Evolutionary conservation across 2,797 vertebrate genomes (phyloP).

Genomic region (Chelon labrosus): DNA sequence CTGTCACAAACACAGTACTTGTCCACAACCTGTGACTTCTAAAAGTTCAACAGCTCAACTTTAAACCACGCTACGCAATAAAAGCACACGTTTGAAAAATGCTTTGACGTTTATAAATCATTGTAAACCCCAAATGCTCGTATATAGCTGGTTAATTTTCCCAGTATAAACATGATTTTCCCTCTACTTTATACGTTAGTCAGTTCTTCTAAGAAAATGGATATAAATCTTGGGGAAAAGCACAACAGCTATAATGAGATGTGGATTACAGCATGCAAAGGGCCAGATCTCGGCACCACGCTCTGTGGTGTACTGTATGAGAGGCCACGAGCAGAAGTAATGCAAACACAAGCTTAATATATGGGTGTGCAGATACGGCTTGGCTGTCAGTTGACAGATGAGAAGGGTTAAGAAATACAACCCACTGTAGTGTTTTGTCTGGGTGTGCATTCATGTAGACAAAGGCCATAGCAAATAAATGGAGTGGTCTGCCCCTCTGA

Average conservation of each 20-base stretch:
- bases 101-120: constrained; percentile 24
- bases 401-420: constrained; percentile 42
- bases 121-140: background rate
- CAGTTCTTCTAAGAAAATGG: constrained; percentile 44
- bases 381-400: constrained; percentile 61
- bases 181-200: background rate
- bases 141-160: constrained; percentile 8
- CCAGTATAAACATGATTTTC: constrained; percentile 24
- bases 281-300: constrained; percentile 35
- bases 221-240: constrained; percentile 35
- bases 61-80: constrained; percentile 25
- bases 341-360: constrained; percentile 54
- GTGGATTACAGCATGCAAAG: constrained; percentile 33
- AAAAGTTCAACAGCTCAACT: constrained; percentile 41
- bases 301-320: constrained; percentile 45
- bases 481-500: constrained; percentile 47
- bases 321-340: constrained; percentile 52
- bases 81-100: constrained; percentile 16
- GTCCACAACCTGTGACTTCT: constrained; percentile 20
- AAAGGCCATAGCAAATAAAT: constrained; percentile 41
- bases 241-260: constrained; percentile 55
- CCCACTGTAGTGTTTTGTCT: constrained; percentile 19
- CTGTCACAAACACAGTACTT: background rate
- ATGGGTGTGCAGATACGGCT: constrained; percentile 53
- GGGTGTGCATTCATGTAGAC: constrained; percentile 27